phyloP scores from a whole-genome alignment of 2,888 invertebrate genomes.

The Stenotaenia linearis region DNA sequence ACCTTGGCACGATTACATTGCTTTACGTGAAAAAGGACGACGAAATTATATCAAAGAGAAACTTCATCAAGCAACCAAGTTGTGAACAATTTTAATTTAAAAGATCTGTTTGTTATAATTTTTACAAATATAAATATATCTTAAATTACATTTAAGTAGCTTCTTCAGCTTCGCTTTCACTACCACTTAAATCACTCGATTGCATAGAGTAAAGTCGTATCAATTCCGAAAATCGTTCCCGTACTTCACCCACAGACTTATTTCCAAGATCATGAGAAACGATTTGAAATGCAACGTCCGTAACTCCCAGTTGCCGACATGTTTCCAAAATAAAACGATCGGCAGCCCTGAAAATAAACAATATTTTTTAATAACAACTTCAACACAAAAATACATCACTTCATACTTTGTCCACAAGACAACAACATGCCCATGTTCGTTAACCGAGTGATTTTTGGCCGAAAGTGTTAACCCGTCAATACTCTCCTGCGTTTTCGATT shows the following conservation, averaged over 20 bases:
- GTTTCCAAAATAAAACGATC: conserved; percentile 30
- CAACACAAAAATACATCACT: neutral
- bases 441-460: conserved; percentile 31
- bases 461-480: neutral
- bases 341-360: conserved; percentile 15
- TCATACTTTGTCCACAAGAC: conserved; percentile 33
- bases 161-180: neutral
- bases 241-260: neutral
- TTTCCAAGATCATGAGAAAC: conserved; percentile 1
- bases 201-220: neutral
- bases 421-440: conserved; percentile 28
- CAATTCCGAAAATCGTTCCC: neutral
- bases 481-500: neutral
- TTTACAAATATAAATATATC: neutral
- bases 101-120: too few relatives aligned
- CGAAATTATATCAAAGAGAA: neutral
- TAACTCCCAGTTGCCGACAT: conserved; percentile 27
- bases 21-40: neutral
- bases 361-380: neutral
- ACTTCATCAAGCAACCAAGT: neutral
- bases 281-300: conserved; percentile 27
- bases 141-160: neutral
- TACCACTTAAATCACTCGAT: neutral
- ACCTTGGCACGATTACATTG: neutral
- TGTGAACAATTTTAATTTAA: too few relatives aligned